phyloP scores from a whole-genome alignment of 2,888 invertebrate genomes.

The Horisme vitalbata region DNA sequence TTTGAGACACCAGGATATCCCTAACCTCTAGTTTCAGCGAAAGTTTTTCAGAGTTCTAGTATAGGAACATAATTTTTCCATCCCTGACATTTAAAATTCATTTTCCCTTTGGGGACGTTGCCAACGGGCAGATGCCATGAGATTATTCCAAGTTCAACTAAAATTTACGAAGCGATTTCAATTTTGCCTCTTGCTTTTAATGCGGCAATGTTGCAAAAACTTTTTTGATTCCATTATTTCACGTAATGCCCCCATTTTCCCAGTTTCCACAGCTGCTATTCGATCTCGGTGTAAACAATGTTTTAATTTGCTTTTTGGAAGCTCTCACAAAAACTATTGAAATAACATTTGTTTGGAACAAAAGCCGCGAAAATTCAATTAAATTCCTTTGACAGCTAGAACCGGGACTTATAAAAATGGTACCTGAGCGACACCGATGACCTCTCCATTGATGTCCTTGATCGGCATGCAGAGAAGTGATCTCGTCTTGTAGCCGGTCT shows the following conservation, averaged over 20 bases:
- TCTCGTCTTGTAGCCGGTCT: conserved; percentile 96
- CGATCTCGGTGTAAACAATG: conserved; percentile 35
- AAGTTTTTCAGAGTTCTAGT: too few relatives aligned
- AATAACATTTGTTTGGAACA: conserved; percentile 10
- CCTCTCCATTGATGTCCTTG: conserved; percentile 96
- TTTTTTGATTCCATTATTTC: conserved; percentile 47
- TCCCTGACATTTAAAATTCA: conserved; percentile 34
- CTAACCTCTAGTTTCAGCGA: too few relatives aligned
- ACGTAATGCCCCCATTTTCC: conserved; percentile 32
- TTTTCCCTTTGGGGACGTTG: conserved; percentile 25
- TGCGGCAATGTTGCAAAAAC: conserved; percentile 37
- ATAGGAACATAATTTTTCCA: background rate
- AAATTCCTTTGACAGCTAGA: conserved; percentile 1
- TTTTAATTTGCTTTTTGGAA: conserved; percentile 34
- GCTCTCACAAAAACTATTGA: conserved; percentile 28
- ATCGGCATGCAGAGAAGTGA: conserved; percentile 98
- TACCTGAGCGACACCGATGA: conserved; percentile 98
- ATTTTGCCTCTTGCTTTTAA: conserved; percentile 42
- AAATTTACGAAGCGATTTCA: conserved; percentile 46
- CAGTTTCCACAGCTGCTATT: conserved; percentile 34
- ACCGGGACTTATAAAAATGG: conserved; percentile 7
- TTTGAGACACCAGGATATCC: too few relatives aligned
- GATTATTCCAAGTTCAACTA: conserved; percentile 41
- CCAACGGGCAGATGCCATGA: conserved; percentile 37
- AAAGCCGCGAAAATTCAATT: background rate